Percentiles rank a stretch among this genome's conserved stretches.
Evolutionary conservation across 2,888 invertebrate species (phyloP).

Genomic region (Agrochola litura): DNA sequence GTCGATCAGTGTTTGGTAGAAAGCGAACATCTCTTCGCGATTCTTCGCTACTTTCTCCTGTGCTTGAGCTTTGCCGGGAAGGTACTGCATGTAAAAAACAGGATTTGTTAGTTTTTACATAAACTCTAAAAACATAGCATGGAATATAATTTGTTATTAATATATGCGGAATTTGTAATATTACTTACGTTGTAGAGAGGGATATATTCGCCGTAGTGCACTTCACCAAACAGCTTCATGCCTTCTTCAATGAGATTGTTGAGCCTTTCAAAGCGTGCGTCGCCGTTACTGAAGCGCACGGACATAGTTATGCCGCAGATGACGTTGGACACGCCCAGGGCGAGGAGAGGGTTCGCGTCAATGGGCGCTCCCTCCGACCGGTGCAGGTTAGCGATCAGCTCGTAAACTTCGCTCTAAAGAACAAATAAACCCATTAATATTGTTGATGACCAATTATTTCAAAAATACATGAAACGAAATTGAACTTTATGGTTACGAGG

Average conservation of each 20-base stretch:
- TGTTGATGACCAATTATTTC: background rate
- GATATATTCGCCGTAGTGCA: constrained; percentile 95
- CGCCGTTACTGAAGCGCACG: constrained; percentile 94
- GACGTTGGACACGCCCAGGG: constrained; percentile 96
- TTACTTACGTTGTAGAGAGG: constrained; percentile 92
- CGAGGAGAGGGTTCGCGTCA: constrained; percentile 94
- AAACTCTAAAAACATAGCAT: background rate
- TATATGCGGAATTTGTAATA: constrained; percentile 1
- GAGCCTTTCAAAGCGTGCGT: constrained; percentile 94
- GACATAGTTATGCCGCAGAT: constrained; percentile 98
- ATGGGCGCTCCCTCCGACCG: constrained; percentile 92
- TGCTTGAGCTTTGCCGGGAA: constrained; percentile 91
- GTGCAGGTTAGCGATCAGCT: constrained; percentile 92
- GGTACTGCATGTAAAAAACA: constrained; percentile 83
- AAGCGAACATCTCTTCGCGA: constrained; percentile 95
- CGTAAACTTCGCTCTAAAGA: constrained; percentile 93
- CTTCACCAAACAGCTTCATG: constrained; percentile 95
- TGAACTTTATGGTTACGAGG: background rate
- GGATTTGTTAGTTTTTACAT: constrained; percentile 24
- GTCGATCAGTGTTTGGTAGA: constrained; percentile 96
- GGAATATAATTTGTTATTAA: background rate
- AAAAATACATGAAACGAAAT: background rate
- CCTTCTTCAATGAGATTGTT: constrained; percentile 97
- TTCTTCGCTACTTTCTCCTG: constrained; percentile 92
- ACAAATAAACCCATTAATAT: constrained; percentile 54